phyloP scores from a whole-genome alignment of 2,888 invertebrate genomes.

The Ophion obscuratus region DNA sequence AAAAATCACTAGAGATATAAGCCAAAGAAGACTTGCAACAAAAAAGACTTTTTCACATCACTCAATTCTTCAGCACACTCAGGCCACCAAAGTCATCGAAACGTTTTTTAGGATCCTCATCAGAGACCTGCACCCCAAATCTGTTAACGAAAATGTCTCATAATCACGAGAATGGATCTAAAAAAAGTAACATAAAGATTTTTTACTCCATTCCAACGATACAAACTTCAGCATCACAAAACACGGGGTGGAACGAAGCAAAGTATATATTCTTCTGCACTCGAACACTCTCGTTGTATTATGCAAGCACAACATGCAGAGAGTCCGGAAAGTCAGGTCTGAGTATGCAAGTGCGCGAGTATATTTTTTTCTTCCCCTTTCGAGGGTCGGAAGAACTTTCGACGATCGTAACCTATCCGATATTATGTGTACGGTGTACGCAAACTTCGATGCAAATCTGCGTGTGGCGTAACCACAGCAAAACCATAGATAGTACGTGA shows the following conservation, averaged over 20 bases:
- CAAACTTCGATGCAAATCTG: constrained; percentile 12
- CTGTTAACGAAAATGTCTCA: too few species aligned
- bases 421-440: constrained; percentile 18
- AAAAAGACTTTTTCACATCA: too few species aligned
- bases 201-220: too few species aligned
- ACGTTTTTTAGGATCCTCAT: too few species aligned
- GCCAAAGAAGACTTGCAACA: too few species aligned
- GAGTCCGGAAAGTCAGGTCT: constrained; percentile 19
- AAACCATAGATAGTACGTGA: constrained; percentile 47
- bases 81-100: too few species aligned
- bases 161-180: too few species aligned
- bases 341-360: constrained; percentile 8
- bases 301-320: constrained; percentile 20
- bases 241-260: background rate
- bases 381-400: constrained; percentile 17
- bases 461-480: constrained; percentile 7
- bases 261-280: background rate
- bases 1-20: too few species aligned
- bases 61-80: too few species aligned
- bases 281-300: constrained; percentile 18
- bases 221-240: background rate
- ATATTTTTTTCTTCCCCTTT: background rate
- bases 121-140: background rate
- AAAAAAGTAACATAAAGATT: too few species aligned
- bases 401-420: constrained; percentile 28